phyloP scores from a whole-genome alignment of 2,113 vertebrate genomes.

The Aviceda subcristata region DNA sequence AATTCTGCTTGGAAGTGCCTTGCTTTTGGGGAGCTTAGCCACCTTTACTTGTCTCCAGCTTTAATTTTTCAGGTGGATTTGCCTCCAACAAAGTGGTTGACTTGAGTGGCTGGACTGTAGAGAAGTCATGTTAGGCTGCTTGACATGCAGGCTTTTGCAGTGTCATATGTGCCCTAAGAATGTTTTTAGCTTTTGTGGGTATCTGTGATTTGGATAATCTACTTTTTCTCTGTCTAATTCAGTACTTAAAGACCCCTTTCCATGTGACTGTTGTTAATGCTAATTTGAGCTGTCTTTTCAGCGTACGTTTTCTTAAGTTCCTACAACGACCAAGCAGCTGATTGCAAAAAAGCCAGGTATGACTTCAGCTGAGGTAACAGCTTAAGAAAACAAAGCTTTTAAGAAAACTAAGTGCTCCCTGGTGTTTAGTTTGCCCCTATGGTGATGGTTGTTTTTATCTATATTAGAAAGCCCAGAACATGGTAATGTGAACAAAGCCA shows the following conservation, averaged over 20 bases:
- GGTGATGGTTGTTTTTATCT: background rate
- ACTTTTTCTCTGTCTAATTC: background rate
- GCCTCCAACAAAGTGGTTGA: background rate
- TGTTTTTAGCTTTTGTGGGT: background rate
- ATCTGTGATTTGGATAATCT: background rate
- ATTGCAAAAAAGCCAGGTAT: background rate
- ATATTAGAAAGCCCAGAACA: background rate
- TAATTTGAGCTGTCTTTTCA: background rate
- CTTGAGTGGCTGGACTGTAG: background rate
- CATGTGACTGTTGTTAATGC: background rate
- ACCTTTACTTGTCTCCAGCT: background rate
- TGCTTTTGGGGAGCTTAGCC: background rate
- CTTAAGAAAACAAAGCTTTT: background rate
- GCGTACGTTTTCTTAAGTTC: background rate
- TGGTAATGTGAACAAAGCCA: background rate
- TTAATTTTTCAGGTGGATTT: background rate
- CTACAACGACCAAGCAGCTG: background rate
- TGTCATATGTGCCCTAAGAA: background rate
- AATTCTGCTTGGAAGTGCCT: background rate
- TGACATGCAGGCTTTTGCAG: background rate
- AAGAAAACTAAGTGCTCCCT: background rate
- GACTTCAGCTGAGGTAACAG: background rate
- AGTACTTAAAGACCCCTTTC: background rate
- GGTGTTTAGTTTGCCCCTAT: background rate
- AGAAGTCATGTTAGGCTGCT: background rate